Evolutionary conservation across 2,888 invertebrate genomes (phyloP), one percentile per base, ranked within the genome.

Genomic region (Sinotaia quadrata): DNA sequence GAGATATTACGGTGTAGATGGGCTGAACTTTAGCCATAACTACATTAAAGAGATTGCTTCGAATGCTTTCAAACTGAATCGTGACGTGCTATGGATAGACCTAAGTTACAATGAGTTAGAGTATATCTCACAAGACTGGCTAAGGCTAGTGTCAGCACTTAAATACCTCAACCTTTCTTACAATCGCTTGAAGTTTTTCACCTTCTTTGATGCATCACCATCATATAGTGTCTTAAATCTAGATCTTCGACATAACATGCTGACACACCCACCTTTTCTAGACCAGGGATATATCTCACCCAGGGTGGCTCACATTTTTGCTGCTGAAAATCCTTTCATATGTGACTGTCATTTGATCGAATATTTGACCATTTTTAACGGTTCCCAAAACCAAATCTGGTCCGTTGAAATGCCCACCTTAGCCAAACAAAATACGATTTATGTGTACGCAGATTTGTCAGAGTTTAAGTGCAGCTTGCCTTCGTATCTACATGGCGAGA

Each of bases 291-390:
- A 31, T 44, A 37, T 65, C n/a, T 54, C 65, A 24, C 65, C 65
- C 5, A 54, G 56, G 44, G n/a, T 21, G 21, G 37, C 54, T 15
- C 37, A 41, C 34, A 65, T 70, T 31, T 36, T 18, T 5, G 54
- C 67, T 1, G 47, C 66, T 24, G 12, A 8, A 24, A 73, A 73
- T 29, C 73, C 73, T 27, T 73, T 51, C 36, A 27, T 41, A 4
- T 73, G 73, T 58, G 70, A 70, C 57, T 73, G 73, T 29, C n/a
- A 57, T 4, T 52, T 70, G 52, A 31, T 18, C 33, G 56, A 29
- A 29, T 65, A 56, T 29, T 24, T 65, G 56, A 31, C 54, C 18
- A 56, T 65, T 52, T 27, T 65, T 12, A 5, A 2, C 12, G 27
- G 1, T 15, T 21, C 56, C 4, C 12, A 31, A 12, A 12, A 29